Conservation (phyloP, 1,140 invertebrate genomes). For the Sycophila sp. region DNA sequence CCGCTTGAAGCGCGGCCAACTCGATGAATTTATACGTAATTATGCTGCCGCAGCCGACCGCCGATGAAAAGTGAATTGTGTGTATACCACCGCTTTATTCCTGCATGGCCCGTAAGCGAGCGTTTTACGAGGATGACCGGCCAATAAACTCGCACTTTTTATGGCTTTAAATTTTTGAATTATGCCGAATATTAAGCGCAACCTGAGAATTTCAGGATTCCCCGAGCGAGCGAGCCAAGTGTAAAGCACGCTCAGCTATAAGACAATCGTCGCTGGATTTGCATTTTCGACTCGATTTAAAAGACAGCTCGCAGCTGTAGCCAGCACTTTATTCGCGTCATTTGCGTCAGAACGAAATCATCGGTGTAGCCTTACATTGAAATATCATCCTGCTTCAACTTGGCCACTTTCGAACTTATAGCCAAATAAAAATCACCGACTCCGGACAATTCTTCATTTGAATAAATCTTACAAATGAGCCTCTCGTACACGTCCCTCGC, state of each 20-base stretch:
- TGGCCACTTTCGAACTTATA: too few relatives aligned
- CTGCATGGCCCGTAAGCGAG: neutral
- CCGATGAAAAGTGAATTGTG: constrained; percentile 21
- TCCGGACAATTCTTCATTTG: neutral
- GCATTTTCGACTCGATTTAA: neutral
- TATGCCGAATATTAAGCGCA: constrained; percentile 20
- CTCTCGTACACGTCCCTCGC: neutral
- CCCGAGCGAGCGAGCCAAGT: neutral
- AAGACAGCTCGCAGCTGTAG: neutral
- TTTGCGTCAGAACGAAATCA: constrained; percentile 1
- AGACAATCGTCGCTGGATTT: constrained; percentile 3
- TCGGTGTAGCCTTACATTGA: too few relatives aligned
- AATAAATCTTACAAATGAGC: neutral
- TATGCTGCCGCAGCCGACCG: neutral
- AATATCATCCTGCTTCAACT: too few relatives aligned
- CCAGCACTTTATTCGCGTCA: neutral
- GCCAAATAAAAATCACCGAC: neutral
- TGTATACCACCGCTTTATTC: constrained; percentile 2
- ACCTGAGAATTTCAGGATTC: constrained; percentile 9
- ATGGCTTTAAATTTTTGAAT: constrained; percentile 21
- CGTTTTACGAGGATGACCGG: constrained; percentile 10
- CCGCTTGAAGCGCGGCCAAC: neutral
- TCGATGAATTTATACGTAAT: constrained; percentile 16
- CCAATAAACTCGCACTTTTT: constrained; percentile 23
- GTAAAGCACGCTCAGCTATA: neutral